Conservation (phyloP, 2,888 invertebrate species). For the Peribatodes rhomboidaria region DNA sequence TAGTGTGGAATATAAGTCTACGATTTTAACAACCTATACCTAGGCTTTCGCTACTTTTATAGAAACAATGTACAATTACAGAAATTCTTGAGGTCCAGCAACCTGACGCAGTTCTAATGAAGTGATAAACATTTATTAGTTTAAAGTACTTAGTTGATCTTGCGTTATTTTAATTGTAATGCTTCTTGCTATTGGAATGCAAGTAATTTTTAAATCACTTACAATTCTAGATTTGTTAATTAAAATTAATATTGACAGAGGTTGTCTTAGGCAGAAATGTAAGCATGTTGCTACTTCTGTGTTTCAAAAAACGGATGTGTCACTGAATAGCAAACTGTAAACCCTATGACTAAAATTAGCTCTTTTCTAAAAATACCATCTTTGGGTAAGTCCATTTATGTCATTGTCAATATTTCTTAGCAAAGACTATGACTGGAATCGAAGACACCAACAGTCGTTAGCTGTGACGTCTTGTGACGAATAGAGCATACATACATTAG, state of each 20-base stretch:
- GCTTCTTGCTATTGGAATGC: too few relatives aligned
- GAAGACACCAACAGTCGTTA: constrained; percentile 17
- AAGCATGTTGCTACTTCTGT: background rate
- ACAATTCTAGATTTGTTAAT: too few relatives aligned
- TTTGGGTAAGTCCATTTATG: constrained; percentile 34
- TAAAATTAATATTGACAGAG: too few relatives aligned
- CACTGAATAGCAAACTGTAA: constrained; percentile 1
- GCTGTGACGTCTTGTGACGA: constrained; percentile 33
- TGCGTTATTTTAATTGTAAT: too few relatives aligned
- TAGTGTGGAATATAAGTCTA: too few relatives aligned
- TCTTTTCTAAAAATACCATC: constrained; percentile 34
- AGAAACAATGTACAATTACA: too few relatives aligned
- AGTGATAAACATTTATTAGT: background rate
- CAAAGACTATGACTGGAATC: constrained; percentile 11
- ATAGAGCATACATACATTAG: constrained; percentile 25
- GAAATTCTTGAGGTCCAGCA: background rate
- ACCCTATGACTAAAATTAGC: constrained; percentile 12
- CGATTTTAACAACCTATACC: too few relatives aligned
- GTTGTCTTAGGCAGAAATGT: too few relatives aligned
- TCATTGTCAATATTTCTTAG: constrained; percentile 34
- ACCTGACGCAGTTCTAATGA: background rate
- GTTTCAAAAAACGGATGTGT: background rate
- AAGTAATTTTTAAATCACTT: too few relatives aligned
- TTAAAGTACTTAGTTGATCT: background rate
- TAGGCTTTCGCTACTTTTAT: too few relatives aligned